Conservation (phyloP, 2,113 vertebrate genomes). For the Australoheros scitulus region DNA sequence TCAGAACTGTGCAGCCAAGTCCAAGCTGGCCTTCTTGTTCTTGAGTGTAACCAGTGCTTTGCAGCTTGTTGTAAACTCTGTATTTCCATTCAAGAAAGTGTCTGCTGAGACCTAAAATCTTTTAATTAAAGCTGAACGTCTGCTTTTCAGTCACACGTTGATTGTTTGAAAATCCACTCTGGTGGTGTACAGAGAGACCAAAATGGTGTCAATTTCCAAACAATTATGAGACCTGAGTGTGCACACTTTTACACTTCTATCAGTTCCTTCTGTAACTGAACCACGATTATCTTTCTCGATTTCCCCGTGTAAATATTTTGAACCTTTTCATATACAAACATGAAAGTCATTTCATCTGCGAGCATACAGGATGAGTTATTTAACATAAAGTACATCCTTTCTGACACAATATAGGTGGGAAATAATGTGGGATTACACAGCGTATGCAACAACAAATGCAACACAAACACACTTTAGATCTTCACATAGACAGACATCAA, state of each 20-base stretch:
- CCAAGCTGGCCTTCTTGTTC: neutral
- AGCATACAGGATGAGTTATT: neutral
- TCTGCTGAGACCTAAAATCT: neutral
- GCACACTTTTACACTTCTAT: neutral
- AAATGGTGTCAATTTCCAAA: no score
- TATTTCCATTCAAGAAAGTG: neutral
- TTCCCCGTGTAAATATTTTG: constrained; percentile 48
- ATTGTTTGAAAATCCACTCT: no score
- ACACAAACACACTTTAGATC: neutral
- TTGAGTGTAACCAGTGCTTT: neutral
- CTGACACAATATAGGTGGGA: neutral
- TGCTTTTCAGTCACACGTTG: no score
- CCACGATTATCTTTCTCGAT: constrained; percentile 5
- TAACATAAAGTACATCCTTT: neutral
- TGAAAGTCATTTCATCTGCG: neutral
- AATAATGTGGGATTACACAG: neutral
- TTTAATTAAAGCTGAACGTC: neutral
- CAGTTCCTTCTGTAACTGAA: constrained; percentile 3
- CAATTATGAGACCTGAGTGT: neutral
- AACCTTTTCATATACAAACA: constrained; percentile 23
- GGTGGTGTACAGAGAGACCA: no score
- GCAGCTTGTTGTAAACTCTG: neutral
- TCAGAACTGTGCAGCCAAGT: neutral
- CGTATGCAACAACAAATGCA: neutral
- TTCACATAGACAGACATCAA: constrained; percentile 12